A percentile compares a stretch with the other conserved stretches of the same genome.
Evolutionary conservation across 2,113 vertebrate genomes (phyloP).

Genomic region (Lamprotornis superbus): DNA sequence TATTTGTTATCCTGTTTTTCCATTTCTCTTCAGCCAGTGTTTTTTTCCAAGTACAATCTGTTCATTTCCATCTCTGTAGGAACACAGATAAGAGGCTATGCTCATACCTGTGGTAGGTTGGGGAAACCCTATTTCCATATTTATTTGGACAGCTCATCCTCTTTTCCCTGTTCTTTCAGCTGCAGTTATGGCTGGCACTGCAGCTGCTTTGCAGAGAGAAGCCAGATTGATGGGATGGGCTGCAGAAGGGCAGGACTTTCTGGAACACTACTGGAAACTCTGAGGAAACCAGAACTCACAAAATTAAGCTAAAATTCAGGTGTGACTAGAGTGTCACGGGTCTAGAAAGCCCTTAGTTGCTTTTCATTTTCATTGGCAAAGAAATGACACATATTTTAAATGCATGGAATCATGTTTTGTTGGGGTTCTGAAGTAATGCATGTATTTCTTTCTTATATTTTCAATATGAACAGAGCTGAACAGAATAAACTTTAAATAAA

Average conservation of each 20-base stretch:
- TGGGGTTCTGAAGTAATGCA: neutral
- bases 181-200: neutral
- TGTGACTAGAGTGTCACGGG: neutral
- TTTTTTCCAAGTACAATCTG: neutral
- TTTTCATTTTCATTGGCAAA: neutral
- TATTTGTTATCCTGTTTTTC: neutral
- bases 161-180: neutral
- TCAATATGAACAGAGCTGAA: neutral
- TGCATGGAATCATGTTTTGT: neutral
- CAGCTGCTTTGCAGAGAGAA: neutral
- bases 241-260: neutral
- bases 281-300: neutral
- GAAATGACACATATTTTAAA: neutral
- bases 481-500: neutral
- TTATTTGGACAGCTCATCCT: neutral
- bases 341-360: neutral
- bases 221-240: neutral
- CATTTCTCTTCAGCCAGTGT: neutral
- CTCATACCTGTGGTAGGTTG: fast-evolving
- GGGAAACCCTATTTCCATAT: neutral
- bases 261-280: neutral
- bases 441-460: neutral
- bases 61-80: neutral
- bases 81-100: neutral
- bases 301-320: neutral